These are phyloP conservation scores for Scylla paramamosain DNA, from an alignment of 1,140 invertebrate genomes.

Conservation along the genomic window DNA sequence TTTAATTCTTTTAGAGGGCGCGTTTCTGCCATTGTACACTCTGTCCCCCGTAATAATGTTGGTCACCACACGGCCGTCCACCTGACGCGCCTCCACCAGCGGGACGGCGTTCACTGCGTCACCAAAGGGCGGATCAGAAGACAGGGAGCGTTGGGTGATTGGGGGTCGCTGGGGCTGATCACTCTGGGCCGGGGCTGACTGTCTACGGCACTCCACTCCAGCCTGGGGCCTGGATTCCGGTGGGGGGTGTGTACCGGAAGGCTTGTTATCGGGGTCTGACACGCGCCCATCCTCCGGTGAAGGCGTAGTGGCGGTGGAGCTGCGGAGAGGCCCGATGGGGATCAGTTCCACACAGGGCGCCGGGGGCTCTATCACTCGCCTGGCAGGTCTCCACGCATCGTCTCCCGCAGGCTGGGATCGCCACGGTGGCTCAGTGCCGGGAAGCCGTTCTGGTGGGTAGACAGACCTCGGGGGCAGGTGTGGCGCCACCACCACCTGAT, in stretches of 20 bases:
- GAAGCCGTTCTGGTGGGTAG: constrained; percentile 10
- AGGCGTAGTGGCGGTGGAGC: background rate
- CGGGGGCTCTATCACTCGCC: constrained; percentile 47
- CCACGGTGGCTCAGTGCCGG: background rate
- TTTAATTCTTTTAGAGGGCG: background rate
- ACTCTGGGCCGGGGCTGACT: background rate
- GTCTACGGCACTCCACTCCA: background rate
- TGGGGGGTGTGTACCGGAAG: no score
- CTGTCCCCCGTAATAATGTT: background rate
- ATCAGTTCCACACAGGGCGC: constrained; percentile 60
- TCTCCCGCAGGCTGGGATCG: background rate
- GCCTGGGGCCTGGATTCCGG: background rate
- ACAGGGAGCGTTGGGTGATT: background rate
- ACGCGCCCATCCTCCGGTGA: background rate
- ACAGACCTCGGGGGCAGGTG: background rate
- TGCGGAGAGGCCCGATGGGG: constrained; percentile 35
- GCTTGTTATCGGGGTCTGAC: background rate
- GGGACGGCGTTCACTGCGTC: background rate
- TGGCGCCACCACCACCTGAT: background rate
- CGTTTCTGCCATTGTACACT: background rate
- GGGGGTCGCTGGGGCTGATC: background rate
- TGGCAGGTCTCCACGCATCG: background rate
- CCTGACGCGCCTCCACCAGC: background rate
- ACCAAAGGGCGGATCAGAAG: background rate
- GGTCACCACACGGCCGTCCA: background rate